Conservation (phyloP, 2,888 invertebrate genomes). For the Pterobdella sp. region DNA sequence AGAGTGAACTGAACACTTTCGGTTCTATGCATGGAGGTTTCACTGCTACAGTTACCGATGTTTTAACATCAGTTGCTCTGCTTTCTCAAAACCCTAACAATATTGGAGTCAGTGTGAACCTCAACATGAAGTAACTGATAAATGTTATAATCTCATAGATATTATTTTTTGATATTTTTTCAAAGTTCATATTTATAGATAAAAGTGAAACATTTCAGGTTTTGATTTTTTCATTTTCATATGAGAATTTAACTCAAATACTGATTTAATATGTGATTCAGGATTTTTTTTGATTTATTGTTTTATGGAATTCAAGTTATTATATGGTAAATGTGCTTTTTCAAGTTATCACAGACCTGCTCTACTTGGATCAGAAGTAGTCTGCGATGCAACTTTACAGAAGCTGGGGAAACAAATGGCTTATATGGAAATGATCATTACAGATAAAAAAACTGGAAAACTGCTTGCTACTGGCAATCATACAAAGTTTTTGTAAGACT, state of each 20-base stretch:
- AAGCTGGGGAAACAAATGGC: conserved; percentile 72
- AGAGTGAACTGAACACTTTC: conserved; percentile 66
- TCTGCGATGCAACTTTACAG: conserved; percentile 69
- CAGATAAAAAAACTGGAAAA: conserved; percentile 64
- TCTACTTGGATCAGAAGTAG: conserved; percentile 67
- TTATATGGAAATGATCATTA: conserved; percentile 71
- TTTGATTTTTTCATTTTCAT: neutral
- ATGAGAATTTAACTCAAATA: neutral
- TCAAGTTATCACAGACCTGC: conserved; percentile 71
- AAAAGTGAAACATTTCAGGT: neutral
- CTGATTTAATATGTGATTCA: neutral
- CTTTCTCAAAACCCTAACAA: conserved; percentile 57
- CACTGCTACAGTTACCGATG: conserved; percentile 70
- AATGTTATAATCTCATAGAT: neutral
- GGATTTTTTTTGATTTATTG: too few relatives aligned
- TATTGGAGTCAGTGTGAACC: conserved; percentile 72
- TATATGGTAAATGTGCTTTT: conserved; percentile 39
- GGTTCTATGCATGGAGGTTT: conserved; percentile 79
- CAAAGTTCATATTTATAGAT: neutral
- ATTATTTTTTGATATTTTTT: neutral
- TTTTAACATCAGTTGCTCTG: conserved; percentile 70
- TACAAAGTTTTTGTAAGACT: conserved; percentile 59
- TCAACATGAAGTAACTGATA: conserved; percentile 65
- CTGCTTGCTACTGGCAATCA: conserved; percentile 75
- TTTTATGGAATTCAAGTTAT: neutral